Percentiles rank a stretch among this genome's conserved stretches.
Evolutionary conservation across 2,888 invertebrate species (phyloP).

Genomic region (Nudaria mundana): DNA sequence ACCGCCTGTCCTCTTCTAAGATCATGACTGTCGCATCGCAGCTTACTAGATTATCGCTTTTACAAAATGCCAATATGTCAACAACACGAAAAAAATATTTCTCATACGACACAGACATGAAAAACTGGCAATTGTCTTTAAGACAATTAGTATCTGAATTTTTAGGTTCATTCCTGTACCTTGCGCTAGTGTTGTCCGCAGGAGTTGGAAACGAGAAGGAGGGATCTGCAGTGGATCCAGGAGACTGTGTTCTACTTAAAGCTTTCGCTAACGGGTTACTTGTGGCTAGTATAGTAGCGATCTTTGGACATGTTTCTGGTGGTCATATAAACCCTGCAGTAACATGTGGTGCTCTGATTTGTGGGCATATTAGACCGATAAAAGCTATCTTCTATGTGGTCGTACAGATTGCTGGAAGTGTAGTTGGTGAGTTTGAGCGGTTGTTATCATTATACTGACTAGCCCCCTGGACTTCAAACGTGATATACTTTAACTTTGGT

Average conservation of each 20-base stretch:
- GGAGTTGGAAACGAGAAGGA: neutral
- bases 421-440: slow-evolving; percentile 29
- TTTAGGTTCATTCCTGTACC: slow-evolving; percentile 33
- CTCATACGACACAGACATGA: slow-evolving; percentile 20
- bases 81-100: slow-evolving; percentile 4
- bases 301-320: slow-evolving; percentile 40
- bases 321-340: slow-evolving; percentile 44
- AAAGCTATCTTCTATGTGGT: slow-evolving; percentile 36
- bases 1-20: too few species aligned
- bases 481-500: too few species aligned
- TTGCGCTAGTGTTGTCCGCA: slow-evolving; percentile 27
- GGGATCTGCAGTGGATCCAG: neutral
- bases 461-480: too few species aligned
- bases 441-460: too few species aligned
- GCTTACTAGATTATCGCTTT: neutral
- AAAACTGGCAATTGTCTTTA: slow-evolving; percentile 15
- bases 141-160: slow-evolving; percentile 38
- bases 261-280: slow-evolving; percentile 32
- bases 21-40: neutral
- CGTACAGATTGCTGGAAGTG: slow-evolving; percentile 32
- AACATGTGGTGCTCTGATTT: slow-evolving; percentile 33
- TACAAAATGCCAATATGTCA: slow-evolving; percentile 11
- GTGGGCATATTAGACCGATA: slow-evolving; percentile 35
- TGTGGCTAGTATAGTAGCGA: slow-evolving; percentile 30
- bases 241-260: slow-evolving; percentile 6